Base-by-base conservation (phyloP, 2,888 invertebrate species). In the Drosophila cognata region DNA sequence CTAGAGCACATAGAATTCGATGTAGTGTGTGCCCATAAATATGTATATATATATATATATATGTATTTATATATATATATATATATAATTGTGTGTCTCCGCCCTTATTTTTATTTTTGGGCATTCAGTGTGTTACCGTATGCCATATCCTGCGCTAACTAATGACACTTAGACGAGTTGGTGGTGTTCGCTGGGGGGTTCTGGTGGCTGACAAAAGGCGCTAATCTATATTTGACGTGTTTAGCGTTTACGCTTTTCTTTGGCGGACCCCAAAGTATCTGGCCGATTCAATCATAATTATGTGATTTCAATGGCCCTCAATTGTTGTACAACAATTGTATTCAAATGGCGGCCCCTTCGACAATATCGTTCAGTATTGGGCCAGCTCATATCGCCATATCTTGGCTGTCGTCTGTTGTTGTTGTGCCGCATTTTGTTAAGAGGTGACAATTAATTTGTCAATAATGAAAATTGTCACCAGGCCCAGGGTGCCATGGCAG, bases 381-480 rank as follows among this genome's bases (percentile, higher is more conserved):
- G 11, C 18, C 36, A 7, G 35, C 25, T 63, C 21, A 31, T 50
- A 50, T 50, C 18, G 31, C 29, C 51, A 51, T 41, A 61, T 67
- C 77, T 62, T 77, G 53, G 25, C 29, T 29, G 29, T 33, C 16
- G 18, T 50, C 51, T 35, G 60, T 31, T 62, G 25, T 28, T 38
- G 66, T 36, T 66, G 62, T 56, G 63, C 57, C 63, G 60, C 88
- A 84, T 91, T 91, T 92, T 91, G 92, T 92, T 88, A 85, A 90
- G 88, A 91, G 92, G 91, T 92, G 91, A 91, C 92, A 91, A 92
- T 90, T 92, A 92, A 92, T 92, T 92, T 92, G 91, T 92, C 91
- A 90, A 90, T 92, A 91, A 84, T 84, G 81, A 78, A 88, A 74
- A 85, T 82, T 79, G 88, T 88, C 86, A 66, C 68, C 58, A 46